Evolutionary conservation across 2,797 vertebrate species (phyloP), one percentile per base, ranked within the genome.

Genomic region (Premnoplex brunnescens): DNA sequence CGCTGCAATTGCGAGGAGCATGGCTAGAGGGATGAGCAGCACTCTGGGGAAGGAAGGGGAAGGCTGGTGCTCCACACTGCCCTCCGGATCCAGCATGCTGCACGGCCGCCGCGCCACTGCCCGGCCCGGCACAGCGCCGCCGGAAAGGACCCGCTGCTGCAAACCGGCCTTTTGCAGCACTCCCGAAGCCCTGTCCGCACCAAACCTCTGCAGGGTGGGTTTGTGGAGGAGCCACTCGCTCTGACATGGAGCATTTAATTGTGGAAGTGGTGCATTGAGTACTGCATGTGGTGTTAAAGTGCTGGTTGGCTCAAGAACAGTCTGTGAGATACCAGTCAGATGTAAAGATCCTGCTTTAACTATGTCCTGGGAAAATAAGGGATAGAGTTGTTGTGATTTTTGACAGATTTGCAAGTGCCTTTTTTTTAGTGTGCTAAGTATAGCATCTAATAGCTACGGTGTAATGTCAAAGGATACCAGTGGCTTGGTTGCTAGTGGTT

Each of bases 81-180:
- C 96, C 96, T 97, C 97, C 54, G 97, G 96, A 59, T 97, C 97
- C 76, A 92, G 86, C 97, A 97, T 97, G 91, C 95, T 96, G 96
- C 96, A 37, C 89, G 72, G 73, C 86, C 75, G 58, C 58, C 58
- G 58, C 58, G 59, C 66, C 44, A 28, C 64, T 67, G 66, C 66
- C 26, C 75, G 49, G 36, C 46, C 36, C 43, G n/a, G 46, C 56
- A 26, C 48, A 43, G 44, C n/a, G 4, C 73, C 37, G 73, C 88
- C 66, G 66, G 13, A 68, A 68, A 51, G 34, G 46, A 22, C 46
- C 10, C 19, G 26, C 46, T 51, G 88, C 92, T 87, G 96, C 92
- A 96, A 95, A 94, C 63, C 44, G 4, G 22, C 64, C 89, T 89
- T 87, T 96, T 92, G 89, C 96, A 90, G 84, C 93, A 93, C 23